Base-by-base conservation (phyloP, 1,140 invertebrate species). In the Amphibalanus amphitrite region DNA sequence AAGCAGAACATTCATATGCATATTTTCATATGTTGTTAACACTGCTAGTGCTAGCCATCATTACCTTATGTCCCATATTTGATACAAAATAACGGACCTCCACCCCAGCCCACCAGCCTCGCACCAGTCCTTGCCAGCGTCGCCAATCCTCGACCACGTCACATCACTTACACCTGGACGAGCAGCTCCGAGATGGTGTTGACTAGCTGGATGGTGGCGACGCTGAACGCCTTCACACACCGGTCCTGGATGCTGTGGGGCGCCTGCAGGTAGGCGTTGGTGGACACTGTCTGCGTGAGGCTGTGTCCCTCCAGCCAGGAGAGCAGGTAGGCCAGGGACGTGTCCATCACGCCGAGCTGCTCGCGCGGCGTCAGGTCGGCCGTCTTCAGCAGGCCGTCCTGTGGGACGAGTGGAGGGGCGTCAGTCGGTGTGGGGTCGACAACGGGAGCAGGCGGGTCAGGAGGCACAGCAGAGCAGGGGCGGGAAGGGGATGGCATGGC, bases 281-380 rank as follows among this genome's bases (percentile, higher is more conserved):
- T 98, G 78, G 98, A 97, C 20, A 98, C 89, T 28, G 96, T 98
- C 83, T 98, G 95, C 33, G 93, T 95, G 74, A 97, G 84, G 23
- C 94, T 98, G 79, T 96, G 92, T 0, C 94, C 93, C 81, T 96
- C 92, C 25, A 97, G 80, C 93, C 93, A 97, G 0, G 92, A 93
- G 0, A 96, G 93, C 75, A 98, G 84, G 79, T 93, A 95, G 20
- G 92, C 87, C 75, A 94, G 87, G 28, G 94, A 92, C 13, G 90
- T 89, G 85, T 98, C 96, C 76, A 97, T 94, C 69, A 97, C 91
- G 64, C 91, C 93, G 70, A 85, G 81, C 47, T 82, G 75, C 76
- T 85, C 83, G 72, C 79, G 75, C 71, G 76, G 72, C 38, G 78
- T 77, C 33, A 85, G 81, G 75, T 90, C 85, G 74, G 47, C 47